Conservation (phyloP, 2,113 vertebrate genomes). For the Danionella cerebrum region DNA sequence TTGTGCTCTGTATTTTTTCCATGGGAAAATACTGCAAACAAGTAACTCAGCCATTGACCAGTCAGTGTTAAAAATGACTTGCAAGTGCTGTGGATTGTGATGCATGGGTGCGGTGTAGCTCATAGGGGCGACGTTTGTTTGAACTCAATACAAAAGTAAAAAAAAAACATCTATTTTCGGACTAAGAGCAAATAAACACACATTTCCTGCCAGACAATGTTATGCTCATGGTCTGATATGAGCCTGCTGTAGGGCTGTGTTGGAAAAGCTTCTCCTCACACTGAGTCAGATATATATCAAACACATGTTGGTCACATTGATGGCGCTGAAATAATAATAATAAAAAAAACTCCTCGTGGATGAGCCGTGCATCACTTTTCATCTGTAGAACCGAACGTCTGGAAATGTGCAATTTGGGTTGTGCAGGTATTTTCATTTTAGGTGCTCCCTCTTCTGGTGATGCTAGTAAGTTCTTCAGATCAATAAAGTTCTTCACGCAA, state of each 20-base stretch:
- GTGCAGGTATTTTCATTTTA: neutral
- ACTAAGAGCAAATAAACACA: constrained; percentile 56
- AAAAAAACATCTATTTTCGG: constrained; percentile 54
- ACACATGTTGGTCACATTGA: neutral
- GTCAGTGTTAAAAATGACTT: constrained; percentile 57
- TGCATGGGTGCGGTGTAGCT: constrained; percentile 49
- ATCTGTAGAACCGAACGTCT: neutral
- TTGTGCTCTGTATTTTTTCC: constrained; percentile 58
- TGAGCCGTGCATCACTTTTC: neutral
- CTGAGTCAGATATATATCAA: neutral
- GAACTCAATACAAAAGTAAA: constrained; percentile 49
- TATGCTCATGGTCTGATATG: constrained; percentile 39
- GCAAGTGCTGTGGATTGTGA: constrained; percentile 54
- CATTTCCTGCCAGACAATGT: constrained; percentile 52
- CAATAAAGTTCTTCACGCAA: neutral
- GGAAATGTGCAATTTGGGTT: neutral
- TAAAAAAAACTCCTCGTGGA: neutral
- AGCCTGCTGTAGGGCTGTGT: constrained; percentile 17
- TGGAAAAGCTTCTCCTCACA: constrained; percentile 35
- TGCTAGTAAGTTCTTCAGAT: neutral
- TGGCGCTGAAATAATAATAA: neutral
- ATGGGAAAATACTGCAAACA: constrained; percentile 72
- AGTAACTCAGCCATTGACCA: constrained; percentile 60
- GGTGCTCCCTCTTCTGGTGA: constrained; percentile 10
- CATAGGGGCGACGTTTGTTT: constrained; percentile 57